Percentiles rank a stretch among this genome's conserved stretches.
Evolutionary conservation across 2,797 vertebrate species (phyloP).

Genomic region (Acipenser oxyrinchus): DNA sequence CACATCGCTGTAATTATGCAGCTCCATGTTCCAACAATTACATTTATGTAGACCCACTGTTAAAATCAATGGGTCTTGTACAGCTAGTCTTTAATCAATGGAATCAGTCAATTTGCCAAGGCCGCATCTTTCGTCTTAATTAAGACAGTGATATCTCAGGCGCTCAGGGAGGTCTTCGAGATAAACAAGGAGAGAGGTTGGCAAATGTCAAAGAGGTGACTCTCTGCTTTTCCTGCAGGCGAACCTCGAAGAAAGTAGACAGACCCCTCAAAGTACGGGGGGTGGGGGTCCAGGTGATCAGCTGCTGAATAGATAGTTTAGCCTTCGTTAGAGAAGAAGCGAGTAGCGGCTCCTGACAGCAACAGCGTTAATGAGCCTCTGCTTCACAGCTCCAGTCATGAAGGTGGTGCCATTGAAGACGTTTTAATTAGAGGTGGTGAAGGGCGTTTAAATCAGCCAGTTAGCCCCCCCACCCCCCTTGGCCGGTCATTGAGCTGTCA

Average conservation of each 20-base stretch:
- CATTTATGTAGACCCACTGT: slow-evolving; percentile 77
- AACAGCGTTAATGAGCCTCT: slow-evolving; percentile 73
- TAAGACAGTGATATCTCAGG: slow-evolving; percentile 79
- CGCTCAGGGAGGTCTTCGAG: slow-evolving; percentile 62
- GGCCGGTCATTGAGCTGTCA: slow-evolving; percentile 72
- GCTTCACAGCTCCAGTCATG: slow-evolving; percentile 61
- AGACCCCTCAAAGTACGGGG: slow-evolving; percentile 40
- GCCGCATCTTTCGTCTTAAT: slow-evolving; percentile 84
- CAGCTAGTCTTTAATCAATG: slow-evolving; percentile 80
- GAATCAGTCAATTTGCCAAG: slow-evolving; percentile 76
- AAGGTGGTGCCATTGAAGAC: slow-evolving; percentile 69
- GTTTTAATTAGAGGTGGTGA: slow-evolving; percentile 70
- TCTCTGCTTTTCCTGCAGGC: slow-evolving; percentile 57
- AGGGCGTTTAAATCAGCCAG: slow-evolving; percentile 66
- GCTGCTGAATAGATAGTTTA: slow-evolving; percentile 60
- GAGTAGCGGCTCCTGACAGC: slow-evolving; percentile 65
- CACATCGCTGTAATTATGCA: slow-evolving; percentile 73
- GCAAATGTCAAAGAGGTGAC: slow-evolving; percentile 68
- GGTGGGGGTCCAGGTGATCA: slow-evolving; percentile 35
- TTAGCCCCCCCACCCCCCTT: slow-evolving; percentile 68
- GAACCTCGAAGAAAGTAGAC: slow-evolving; percentile 62
- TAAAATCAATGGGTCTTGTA: slow-evolving; percentile 81
- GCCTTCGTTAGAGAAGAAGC: slow-evolving; percentile 69
- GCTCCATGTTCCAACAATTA: slow-evolving; percentile 78
- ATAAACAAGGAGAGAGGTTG: slow-evolving; percentile 78